Evolutionary conservation across 2,113 vertebrate species (phyloP), one percentile per base, ranked within the genome.

Genomic region (Apaloderma vittatum): DNA sequence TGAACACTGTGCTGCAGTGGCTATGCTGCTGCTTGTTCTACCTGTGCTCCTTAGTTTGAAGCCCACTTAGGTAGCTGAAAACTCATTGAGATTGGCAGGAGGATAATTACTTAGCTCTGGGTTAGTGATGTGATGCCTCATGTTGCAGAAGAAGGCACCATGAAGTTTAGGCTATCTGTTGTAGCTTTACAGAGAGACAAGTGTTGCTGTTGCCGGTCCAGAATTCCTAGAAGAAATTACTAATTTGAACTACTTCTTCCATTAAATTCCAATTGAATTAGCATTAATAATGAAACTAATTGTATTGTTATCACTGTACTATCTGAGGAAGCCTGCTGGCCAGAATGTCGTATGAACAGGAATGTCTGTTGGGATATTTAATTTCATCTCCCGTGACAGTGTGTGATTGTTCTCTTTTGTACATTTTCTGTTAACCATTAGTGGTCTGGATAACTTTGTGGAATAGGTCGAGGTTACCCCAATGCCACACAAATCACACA

Each of bases 361-460:
- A 95, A 82, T 91, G 87, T 95, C 88, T 94, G 83, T 23, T 95
- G 86, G 68, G 91, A 89, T 96, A 81, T 95, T 95, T 91, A 84
- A 75, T 96, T 95, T 92, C 86, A 4, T 59, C 70, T 96, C 68
- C 57, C 5, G 15, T 81, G 76, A 81, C 65, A 89, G 13, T 75
- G 83, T 80, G 51, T 9, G 0, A 30, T 86, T 96, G 89, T 96
- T 91, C 86, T 74, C 68, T 92, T 95, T 62, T 89, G 57, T 87
- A 22, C 36, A 6, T 81, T 81, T 91, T 87, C 34, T 57, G 27
- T 96, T 94, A 91, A 95, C 89, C 78, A 5, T 78, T 81, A 49
- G 48, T 52, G 34, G 16, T 68, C 65, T 78, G 84, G 46, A 21
- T 61, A 70, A 32, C 30, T 48, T 54, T 49, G 58, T 78, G 36